Evolutionary conservation across 2,888 invertebrate genomes (phyloP), one percentile per base, ranked within the genome.

Genomic region (Mesodorylaimus sp.): DNA sequence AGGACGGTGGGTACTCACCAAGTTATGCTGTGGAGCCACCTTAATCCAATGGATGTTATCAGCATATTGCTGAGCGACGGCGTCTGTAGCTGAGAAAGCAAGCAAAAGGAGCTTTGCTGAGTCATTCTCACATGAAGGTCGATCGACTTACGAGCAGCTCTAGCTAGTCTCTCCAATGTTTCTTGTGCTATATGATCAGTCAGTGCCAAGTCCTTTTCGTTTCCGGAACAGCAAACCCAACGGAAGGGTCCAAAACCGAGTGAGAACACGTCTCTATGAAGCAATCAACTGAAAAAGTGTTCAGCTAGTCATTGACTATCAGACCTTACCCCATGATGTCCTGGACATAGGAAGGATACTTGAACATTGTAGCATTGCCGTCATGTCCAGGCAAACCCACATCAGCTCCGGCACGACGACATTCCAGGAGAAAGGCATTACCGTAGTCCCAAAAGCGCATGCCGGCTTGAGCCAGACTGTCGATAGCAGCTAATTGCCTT

Each of bases 201-300:
- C n/a, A 59, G 61, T 27, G 64, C 62, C 36, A 76, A 64, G 61
- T 77, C 77, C 28, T 59, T 57, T 0, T 65, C 61, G 16, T 67
- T 60, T n/a, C 72, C 71, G 1, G 76, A 76, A 1, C 75, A 72
- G 58, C 76, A 77, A 2, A 77, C 73, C 77, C 77, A 77, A 25
- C 77, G 68, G 62, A 77, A 77, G 1, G 77, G 77, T 10, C 77
- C 77, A 61, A 77, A 77, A n/a, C 77, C 77, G 48, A 77, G 64
- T 0, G 76, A 76, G 64, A 77, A 77, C 38, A 77, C 75, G 57
- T 77, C 76, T 1, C 72, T 72, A 57, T 16, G 57, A 56, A 50
- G n/a, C 38, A 27, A 28, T 24, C 7, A 24, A 16, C 45, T 10
- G n/a, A n/a, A 13, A 7, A n/a, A 7, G 42, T 7, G 7, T 42